phyloP scores from a whole-genome alignment of 2,113 vertebrate genomes.

The Hippoglossus stenolepis region DNA sequence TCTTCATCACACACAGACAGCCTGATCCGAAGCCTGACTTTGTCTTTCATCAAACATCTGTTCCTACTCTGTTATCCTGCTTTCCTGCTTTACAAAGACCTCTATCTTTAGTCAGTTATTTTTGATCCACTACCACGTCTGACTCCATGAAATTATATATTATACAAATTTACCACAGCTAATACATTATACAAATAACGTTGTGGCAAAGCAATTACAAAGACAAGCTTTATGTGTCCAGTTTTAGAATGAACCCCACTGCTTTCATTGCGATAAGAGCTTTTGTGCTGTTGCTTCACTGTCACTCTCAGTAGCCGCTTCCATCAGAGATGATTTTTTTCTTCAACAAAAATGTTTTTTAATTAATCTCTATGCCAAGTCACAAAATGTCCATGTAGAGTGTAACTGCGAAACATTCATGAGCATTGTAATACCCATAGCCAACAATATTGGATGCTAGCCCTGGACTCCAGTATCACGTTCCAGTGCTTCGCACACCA shows the following conservation, averaged over 20 bases:
- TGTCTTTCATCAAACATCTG: slow-evolving; percentile 38
- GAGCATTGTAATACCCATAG: neutral
- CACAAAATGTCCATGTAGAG: neutral
- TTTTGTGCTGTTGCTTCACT: neutral
- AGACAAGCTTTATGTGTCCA: neutral
- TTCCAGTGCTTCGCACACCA: neutral
- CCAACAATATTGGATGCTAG: too few relatives aligned
- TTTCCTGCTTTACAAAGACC: neutral
- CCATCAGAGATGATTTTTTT: neutral
- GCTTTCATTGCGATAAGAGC: neutral
- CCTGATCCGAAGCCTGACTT: slow-evolving; percentile 27
- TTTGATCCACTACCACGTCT: neutral
- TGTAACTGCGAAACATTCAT: neutral
- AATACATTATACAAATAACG: neutral
- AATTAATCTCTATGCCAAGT: neutral
- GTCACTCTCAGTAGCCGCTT: neutral
- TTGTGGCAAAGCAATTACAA: neutral
- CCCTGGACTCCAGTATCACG: neutral
- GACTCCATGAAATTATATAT: neutral
- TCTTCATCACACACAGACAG: slow-evolving; percentile 27
- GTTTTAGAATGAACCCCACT: neutral
- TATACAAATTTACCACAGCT: neutral
- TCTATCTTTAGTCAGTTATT: neutral
- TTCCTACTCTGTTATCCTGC: neutral
- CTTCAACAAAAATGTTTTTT: neutral